These are phyloP conservation scores for Phylloscopus trochilus DNA, from an alignment of 2,113 vertebrate species.

Conservation along the genomic window DNA sequence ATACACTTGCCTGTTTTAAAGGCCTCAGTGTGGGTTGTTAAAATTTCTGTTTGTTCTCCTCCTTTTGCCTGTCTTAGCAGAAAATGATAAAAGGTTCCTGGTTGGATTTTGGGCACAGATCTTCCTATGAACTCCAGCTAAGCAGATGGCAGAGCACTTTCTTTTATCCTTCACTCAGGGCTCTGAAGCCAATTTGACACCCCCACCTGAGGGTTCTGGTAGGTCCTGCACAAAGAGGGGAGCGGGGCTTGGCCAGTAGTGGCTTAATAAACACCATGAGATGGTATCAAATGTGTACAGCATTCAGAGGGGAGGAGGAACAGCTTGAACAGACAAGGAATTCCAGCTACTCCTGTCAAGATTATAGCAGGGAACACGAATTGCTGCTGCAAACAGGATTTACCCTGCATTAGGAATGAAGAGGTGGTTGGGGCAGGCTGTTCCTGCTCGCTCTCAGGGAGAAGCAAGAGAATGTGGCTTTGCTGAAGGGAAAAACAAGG, in stretches of 20 bases:
- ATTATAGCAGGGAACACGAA: background rate
- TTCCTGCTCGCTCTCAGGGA: background rate
- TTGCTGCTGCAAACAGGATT: background rate
- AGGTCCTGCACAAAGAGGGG: background rate
- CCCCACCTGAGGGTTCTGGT: background rate
- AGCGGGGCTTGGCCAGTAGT: background rate
- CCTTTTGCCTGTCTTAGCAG: background rate
- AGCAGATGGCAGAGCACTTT: background rate
- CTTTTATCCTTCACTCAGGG: background rate
- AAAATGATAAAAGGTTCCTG: background rate
- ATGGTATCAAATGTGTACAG: background rate
- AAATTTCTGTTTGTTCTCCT: background rate
- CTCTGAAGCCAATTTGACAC: background rate
- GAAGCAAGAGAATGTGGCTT: background rate
- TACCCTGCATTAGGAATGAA: background rate
- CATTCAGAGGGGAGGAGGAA: background rate
- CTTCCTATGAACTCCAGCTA: background rate
- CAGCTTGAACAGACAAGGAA: background rate
- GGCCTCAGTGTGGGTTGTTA: background rate
- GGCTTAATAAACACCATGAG: background rate
- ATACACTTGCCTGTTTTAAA: background rate
- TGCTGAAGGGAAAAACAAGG: background rate
- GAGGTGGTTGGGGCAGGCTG: background rate
- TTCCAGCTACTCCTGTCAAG: constrained; percentile 9
- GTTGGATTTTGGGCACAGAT: background rate